Percentiles rank a stretch among this genome's conserved stretches.
These are phyloP conservation scores for Polyergus mexicanus DNA, from an alignment of 1,140 invertebrate genomes.

Conservation along the genomic window DNA sequence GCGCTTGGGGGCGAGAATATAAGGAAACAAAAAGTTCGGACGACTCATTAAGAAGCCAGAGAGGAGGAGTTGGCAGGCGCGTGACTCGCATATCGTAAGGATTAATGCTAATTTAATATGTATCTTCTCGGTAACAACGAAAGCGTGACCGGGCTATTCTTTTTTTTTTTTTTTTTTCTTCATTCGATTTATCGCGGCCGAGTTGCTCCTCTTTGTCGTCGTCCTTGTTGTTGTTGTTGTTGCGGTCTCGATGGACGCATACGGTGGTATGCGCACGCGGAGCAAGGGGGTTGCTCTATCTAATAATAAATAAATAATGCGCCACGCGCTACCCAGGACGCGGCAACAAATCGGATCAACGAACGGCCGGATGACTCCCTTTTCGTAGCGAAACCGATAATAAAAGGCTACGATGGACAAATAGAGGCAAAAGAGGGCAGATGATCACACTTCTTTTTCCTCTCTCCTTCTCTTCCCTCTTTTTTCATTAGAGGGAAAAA, in stretches of 20 bases:
- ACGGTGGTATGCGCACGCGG: neutral
- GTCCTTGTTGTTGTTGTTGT: neutral
- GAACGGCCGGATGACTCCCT: slow-evolving; percentile 58
- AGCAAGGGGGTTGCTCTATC: slow-evolving; percentile 20
- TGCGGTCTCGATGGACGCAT: slow-evolving; percentile 6
- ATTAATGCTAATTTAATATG: slow-evolving; percentile 48
- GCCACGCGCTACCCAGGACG: slow-evolving; percentile 52
- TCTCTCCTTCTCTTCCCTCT: slow-evolving; percentile 30
- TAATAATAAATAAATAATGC: slow-evolving; percentile 68
- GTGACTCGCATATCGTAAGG: slow-evolving; percentile 27
- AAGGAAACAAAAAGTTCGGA: neutral
- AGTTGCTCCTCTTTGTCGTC: too few species aligned
- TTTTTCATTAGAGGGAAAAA: slow-evolving; percentile 58
- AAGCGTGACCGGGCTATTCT: neutral
- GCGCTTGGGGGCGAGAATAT: neutral
- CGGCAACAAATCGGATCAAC: slow-evolving; percentile 61
- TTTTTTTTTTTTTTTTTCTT: slow-evolving; percentile 1
- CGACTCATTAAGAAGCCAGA: neutral
- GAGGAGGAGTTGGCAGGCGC: neutral
- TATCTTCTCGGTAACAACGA: neutral
- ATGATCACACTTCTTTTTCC: slow-evolving; percentile 36
- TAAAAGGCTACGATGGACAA: slow-evolving; percentile 44
- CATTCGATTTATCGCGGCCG: neutral
- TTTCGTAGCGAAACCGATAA: slow-evolving; percentile 58
- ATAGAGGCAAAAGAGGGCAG: slow-evolving; percentile 39